Evolutionary conservation across 2,113 vertebrate genomes (phyloP).

Genomic region (Eudyptes chrysolophus): DNA sequence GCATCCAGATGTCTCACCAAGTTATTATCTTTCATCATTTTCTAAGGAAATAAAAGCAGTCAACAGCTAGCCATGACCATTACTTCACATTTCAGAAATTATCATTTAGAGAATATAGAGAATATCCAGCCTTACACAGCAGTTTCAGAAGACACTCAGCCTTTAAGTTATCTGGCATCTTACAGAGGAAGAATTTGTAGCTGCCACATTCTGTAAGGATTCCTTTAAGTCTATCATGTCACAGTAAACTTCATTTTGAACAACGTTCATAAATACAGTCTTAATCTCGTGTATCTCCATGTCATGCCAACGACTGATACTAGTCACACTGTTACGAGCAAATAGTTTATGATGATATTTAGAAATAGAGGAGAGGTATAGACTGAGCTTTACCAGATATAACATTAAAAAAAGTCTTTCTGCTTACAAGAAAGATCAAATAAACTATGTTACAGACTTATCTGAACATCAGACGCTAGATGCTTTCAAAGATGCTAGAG

Average conservation of each 20-base stretch:
- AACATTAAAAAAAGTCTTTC: neutral
- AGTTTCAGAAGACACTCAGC: neutral
- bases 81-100: neutral
- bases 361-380: neutral
- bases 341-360: neutral
- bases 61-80: neutral
- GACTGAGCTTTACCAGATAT: neutral
- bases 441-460: neutral
- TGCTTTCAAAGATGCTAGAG: neutral
- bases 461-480: neutral
- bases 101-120: neutral
- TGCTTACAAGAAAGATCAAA: neutral
- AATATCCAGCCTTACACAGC: neutral
- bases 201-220: neutral
- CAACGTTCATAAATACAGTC: neutral
- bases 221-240: neutral
- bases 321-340: neutral
- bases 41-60: conserved; percentile 76
- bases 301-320: neutral
- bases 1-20: conserved; percentile 96
- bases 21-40: conserved; percentile 99
- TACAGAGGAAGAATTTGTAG: neutral
- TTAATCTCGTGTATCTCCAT: neutral
- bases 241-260: neutral
- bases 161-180: neutral